These are phyloP conservation scores for Drosophila anomalipes DNA, from an alignment of 2,888 invertebrate genomes.

Conservation along the genomic window DNA sequence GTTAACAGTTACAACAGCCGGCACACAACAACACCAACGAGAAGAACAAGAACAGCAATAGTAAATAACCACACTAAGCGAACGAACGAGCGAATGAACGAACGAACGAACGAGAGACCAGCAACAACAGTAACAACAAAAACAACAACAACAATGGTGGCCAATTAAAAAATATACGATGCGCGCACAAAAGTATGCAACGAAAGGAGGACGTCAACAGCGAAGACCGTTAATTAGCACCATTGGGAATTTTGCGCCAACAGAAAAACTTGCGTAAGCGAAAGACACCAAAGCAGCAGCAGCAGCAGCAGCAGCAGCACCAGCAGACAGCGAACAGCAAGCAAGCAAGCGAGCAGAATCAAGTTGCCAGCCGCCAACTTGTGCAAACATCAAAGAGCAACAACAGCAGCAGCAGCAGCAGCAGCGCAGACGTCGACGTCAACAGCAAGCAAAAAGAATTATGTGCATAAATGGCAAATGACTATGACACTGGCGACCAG, in stretches of 20 bases:
- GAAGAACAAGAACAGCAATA: constrained; percentile 28
- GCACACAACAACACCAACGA: neutral
- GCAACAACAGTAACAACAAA: constrained; percentile 6
- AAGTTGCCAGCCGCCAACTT: constrained; percentile 59
- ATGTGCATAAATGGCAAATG: constrained; percentile 54
- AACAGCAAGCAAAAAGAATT: constrained; percentile 49
- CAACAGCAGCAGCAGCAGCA: constrained; percentile 11
- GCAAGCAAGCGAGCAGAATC: constrained; percentile 25
- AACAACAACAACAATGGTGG: constrained; percentile 38
- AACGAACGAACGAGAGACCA: constrained; percentile 15
- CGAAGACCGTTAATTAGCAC: constrained; percentile 85
- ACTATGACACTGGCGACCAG: constrained; percentile 31
- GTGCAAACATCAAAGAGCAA: constrained; percentile 79
- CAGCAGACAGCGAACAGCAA: constrained; percentile 11
- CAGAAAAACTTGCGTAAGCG: constrained; percentile 43
- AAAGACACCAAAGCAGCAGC: constrained; percentile 27
- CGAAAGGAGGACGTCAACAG: constrained; percentile 55
- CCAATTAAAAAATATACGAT: constrained; percentile 77
- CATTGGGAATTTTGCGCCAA: constrained; percentile 83
- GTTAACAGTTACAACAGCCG: constrained; percentile 1
- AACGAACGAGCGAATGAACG: constrained; percentile 8
- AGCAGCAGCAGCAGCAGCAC: neutral
- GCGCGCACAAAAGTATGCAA: constrained; percentile 65
- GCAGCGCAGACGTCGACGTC: constrained; percentile 8
- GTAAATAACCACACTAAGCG: constrained; percentile 6